Evolutionary conservation across 2,113 vertebrate species (phyloP).

Genomic region (Fregetta grallaria): DNA sequence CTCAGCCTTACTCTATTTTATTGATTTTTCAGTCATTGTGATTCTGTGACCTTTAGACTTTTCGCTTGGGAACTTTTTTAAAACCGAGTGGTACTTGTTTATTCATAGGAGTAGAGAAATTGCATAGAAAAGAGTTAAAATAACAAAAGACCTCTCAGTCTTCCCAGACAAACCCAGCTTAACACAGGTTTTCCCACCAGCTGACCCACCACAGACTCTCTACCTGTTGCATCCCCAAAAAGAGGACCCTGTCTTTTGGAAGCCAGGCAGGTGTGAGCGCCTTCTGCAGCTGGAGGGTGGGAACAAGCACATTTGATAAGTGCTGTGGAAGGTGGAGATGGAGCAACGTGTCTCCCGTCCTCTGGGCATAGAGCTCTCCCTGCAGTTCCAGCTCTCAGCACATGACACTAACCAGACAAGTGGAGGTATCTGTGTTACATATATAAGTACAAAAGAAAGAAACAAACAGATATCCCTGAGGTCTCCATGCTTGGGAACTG

Average conservation of each 20-base stretch:
- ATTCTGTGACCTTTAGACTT: not conserved
- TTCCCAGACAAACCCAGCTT: not conserved
- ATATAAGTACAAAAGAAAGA: not conserved
- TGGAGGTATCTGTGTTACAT: not conserved
- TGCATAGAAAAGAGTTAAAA: not conserved
- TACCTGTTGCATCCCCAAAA: not conserved
- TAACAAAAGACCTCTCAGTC: fast-evolving
- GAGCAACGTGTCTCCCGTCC: not conserved
- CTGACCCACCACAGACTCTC: not conserved
- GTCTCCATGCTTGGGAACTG: not conserved
- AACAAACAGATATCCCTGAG: not conserved
- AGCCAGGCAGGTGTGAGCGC: not conserved
- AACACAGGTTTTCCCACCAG: not conserved
- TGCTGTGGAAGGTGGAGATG: not conserved
- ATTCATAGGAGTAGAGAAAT: not conserved
- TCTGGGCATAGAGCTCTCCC: not conserved
- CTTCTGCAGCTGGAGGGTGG: not conserved
- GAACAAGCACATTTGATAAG: not conserved
- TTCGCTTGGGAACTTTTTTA: not conserved
- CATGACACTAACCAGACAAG: not conserved
- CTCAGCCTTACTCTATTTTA: not conserved
- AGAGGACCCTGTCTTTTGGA: not conserved
- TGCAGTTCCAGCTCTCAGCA: not conserved
- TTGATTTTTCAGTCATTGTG: not conserved
- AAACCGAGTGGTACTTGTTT: not conserved